phyloP scores from a whole-genome alignment of 2,888 invertebrate species.

The Copidosoma aretas region DNA sequence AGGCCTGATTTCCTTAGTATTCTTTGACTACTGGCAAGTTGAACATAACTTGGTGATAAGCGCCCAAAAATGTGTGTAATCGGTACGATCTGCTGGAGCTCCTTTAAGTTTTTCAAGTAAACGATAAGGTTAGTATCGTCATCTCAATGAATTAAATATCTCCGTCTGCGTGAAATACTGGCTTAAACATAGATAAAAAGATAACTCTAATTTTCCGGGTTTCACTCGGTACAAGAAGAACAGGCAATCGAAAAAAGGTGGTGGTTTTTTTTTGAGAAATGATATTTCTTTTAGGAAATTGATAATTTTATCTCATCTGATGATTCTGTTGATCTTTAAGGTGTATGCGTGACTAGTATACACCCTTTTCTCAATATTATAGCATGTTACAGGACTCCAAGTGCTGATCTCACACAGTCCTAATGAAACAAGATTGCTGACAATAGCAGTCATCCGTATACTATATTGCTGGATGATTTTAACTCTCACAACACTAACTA shows the following conservation, averaged over 20 bases:
- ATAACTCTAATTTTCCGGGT: neutral
- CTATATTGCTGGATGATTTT: conserved; percentile 25
- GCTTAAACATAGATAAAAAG: neutral
- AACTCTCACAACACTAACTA: conserved; percentile 25
- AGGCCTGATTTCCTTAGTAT: no score
- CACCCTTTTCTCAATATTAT: neutral
- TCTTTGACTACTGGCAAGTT: neutral
- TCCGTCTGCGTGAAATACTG: conserved; percentile 1
- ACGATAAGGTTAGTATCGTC: no score
- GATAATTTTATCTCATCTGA: neutral
- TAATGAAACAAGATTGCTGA: neutral
- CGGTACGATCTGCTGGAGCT: no score
- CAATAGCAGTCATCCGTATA: neutral
- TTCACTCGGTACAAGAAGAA: neutral
- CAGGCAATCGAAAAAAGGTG: neutral
- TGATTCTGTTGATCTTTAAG: neutral
- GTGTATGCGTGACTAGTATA: neutral
- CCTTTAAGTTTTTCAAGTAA: neutral
- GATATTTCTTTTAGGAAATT: conserved; percentile 1
- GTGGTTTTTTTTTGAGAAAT: neutral
- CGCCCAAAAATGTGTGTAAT: neutral
- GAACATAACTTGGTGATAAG: no score
- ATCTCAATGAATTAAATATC: neutral
- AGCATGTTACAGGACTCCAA: conserved; percentile 16
- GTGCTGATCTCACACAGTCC: neutral